A percentile compares a stretch with the other conserved stretches of the same genome.
phyloP scores from a whole-genome alignment of 2,888 invertebrate species.

The Nephrotoma appendiculata region DNA sequence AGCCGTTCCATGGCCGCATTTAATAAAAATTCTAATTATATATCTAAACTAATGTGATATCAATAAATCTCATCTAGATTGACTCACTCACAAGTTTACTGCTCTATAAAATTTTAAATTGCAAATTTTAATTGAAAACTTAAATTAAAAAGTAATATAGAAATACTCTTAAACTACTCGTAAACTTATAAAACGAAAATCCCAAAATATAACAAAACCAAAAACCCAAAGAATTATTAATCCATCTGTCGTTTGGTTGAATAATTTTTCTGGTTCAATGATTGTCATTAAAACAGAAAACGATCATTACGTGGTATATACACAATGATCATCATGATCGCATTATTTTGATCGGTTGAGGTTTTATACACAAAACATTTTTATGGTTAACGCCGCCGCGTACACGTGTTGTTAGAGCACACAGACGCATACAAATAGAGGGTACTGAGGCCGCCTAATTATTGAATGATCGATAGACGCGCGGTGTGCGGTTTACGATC shows the following conservation, averaged over 20 bases:
- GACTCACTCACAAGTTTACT: not conserved
- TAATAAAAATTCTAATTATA: not conserved
- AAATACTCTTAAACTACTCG: not conserved
- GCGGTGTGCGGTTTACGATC: not conserved
- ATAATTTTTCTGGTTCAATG: constrained; percentile 4
- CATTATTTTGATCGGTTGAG: not conserved
- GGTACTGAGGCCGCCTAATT: no score
- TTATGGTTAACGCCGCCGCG: no score
- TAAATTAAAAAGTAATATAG: not conserved
- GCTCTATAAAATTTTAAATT: not conserved
- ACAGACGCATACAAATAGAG: no score
- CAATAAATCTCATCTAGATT: not conserved
- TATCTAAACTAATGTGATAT: not conserved
- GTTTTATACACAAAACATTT: not conserved
- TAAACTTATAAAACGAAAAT: not conserved
- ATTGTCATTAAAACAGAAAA: not conserved
- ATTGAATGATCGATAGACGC: no score
- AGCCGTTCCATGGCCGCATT: not conserved
- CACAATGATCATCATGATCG: not conserved
- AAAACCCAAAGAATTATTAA: not conserved
- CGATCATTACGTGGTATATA: not conserved
- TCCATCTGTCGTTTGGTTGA: constrained; percentile 5
- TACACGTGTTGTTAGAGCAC: no score
- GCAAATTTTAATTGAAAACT: not conserved
- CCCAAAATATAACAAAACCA: not conserved